Percentiles rank a stretch among this genome's conserved stretches.
phyloP scores from a whole-genome alignment of 2,888 invertebrate genomes.

The Sinelater perroti region DNA sequence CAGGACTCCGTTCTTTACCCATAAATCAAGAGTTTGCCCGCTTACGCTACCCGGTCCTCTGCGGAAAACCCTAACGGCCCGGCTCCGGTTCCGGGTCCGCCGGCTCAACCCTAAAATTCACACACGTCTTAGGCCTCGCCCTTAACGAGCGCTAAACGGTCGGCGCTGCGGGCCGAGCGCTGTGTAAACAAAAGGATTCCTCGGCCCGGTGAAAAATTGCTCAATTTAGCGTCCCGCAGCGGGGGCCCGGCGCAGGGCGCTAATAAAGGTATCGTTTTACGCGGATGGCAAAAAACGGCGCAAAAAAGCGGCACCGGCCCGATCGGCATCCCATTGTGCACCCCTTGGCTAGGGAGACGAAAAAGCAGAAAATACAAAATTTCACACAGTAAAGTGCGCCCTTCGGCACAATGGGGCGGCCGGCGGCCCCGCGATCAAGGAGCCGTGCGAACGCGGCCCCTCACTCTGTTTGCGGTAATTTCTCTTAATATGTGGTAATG shows the following conservation, averaged over 20 bases:
- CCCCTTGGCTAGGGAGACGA: slow-evolving; percentile 51
- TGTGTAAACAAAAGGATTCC: slow-evolving; percentile 34
- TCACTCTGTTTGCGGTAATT: slow-evolving; percentile 57
- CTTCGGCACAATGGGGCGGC: slow-evolving; percentile 23
- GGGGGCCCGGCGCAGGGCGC: slow-evolving; percentile 38
- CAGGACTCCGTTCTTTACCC: too few species aligned
- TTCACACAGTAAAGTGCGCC: slow-evolving; percentile 54
- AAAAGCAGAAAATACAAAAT: slow-evolving; percentile 56
- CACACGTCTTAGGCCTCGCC: slow-evolving; percentile 30
- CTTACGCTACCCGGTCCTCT: too few species aligned
- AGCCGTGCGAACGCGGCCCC: slow-evolving; percentile 8
- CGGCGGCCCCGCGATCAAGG: neutral
- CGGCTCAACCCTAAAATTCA: slow-evolving; percentile 28
- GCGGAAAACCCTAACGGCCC: too few species aligned
- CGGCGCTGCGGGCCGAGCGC: slow-evolving; percentile 33
- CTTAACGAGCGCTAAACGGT: slow-evolving; percentile 34
- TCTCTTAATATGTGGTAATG: slow-evolving; percentile 59
- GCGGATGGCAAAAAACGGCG: slow-evolving; percentile 48
- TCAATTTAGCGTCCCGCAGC: slow-evolving; percentile 46
- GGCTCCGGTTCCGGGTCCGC: too few species aligned
- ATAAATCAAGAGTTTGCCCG: too few species aligned
- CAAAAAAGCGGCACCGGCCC: slow-evolving; percentile 35
- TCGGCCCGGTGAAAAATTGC: slow-evolving; percentile 49
- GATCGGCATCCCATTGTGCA: slow-evolving; percentile 43
- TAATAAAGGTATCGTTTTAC: slow-evolving; percentile 60